Evolutionary conservation across 2,113 vertebrate species (phyloP).

Genomic region (Reinhardtius hippoglossoides): DNA sequence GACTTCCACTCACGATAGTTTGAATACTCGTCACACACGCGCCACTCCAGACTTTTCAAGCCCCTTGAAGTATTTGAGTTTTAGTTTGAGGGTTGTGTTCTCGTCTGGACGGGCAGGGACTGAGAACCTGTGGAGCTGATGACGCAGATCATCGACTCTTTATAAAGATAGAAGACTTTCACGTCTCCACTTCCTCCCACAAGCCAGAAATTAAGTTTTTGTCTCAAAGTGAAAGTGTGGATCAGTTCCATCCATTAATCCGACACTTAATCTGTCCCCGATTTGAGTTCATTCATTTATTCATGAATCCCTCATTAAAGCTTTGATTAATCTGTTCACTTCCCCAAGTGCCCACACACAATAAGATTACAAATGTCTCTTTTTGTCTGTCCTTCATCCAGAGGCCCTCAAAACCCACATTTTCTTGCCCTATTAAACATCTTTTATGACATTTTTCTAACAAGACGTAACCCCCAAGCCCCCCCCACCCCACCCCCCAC

Average conservation of each 20-base stretch:
- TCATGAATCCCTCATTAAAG: not conserved
- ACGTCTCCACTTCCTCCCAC: no score
- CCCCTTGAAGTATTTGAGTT: not conserved
- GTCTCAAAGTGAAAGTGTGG: not conserved
- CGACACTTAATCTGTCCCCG: slow-evolving; percentile 3
- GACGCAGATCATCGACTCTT: no score
- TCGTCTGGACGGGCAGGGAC: not conserved
- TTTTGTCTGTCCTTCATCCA: not conserved
- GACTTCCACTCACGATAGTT: no score
- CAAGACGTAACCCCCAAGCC: no score
- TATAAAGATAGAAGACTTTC: no score
- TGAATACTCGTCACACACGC: no score
- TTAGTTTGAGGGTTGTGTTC: not conserved
- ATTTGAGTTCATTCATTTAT: not conserved
- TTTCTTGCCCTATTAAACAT: not conserved
- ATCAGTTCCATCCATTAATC: slow-evolving; percentile 20
- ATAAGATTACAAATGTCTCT: not conserved
- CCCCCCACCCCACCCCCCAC: no score
- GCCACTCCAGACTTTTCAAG: no score
- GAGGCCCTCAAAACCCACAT: not conserved
- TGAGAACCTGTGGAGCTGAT: not conserved
- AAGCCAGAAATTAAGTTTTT: not conserved
- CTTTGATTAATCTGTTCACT: slow-evolving; percentile 7
- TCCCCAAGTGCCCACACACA: not conserved
- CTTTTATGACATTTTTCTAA: not conserved